These are phyloP conservation scores for Pteria penguin DNA, from an alignment of 2,888 invertebrate genomes.

Conservation along the genomic window DNA sequence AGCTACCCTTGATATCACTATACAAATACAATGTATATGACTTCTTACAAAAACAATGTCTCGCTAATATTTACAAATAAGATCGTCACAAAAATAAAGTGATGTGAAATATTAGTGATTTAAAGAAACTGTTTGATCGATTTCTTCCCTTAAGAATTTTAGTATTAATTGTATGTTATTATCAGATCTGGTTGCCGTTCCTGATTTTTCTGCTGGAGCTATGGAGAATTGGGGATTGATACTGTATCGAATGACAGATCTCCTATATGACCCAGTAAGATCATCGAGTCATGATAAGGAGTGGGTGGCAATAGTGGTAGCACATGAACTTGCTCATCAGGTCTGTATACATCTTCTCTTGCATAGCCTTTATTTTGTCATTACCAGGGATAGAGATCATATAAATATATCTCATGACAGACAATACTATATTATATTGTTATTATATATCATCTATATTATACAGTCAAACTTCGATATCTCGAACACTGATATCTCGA, in stretches of 20 bases:
- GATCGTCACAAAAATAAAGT: background rate
- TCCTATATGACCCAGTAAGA: slow-evolving; percentile 72
- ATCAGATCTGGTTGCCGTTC: slow-evolving; percentile 79
- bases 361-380: too few relatives aligned
- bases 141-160: background rate
- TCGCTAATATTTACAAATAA: background rate
- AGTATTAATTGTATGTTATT: background rate
- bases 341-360: too few relatives aligned
- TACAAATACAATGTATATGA: too few relatives aligned
- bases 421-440: too few relatives aligned
- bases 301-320: slow-evolving; percentile 74
- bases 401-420: too few relatives aligned
- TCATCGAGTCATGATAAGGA: slow-evolving; percentile 70
- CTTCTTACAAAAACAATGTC: background rate
- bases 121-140: background rate
- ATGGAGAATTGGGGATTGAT: slow-evolving; percentile 81
- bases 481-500: too few relatives aligned
- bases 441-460: too few relatives aligned
- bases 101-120: background rate
- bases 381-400: too few relatives aligned
- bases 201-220: slow-evolving; percentile 79
- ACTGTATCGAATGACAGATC: slow-evolving; percentile 74
- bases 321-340: slow-evolving; percentile 80
- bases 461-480: too few relatives aligned
- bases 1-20: too few relatives aligned